phyloP scores from a whole-genome alignment of 2,888 invertebrate genomes.

The Tetropium fuscum region DNA sequence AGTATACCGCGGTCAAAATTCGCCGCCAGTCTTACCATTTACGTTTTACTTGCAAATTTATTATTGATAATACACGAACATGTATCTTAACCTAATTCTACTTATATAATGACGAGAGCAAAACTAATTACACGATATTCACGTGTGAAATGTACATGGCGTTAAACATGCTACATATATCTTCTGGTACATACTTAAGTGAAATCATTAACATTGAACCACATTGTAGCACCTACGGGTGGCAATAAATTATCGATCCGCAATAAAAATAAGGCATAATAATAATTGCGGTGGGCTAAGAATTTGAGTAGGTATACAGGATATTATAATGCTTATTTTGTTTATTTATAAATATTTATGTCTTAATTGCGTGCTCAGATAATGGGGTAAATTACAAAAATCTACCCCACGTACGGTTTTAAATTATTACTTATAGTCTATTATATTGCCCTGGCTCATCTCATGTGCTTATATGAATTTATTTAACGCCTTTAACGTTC shows the following conservation, averaged over 20 bases:
- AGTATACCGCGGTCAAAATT: conserved; percentile 21
- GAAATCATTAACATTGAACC: conserved; percentile 30
- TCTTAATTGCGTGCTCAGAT: conserved; percentile 15
- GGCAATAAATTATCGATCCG: conserved; percentile 32
- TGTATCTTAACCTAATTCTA: conserved; percentile 38
- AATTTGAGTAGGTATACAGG: conserved; percentile 33
- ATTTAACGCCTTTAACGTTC: too few species aligned
- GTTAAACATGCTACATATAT: conserved; percentile 7
- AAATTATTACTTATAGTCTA: too few species aligned
- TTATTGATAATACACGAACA: conserved; percentile 30
- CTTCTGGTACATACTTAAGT: conserved; percentile 9
- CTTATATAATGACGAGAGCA: conserved; percentile 35
- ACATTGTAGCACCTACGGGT: conserved; percentile 33
- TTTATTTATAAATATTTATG: conserved; percentile 22
- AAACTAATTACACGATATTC: conserved; percentile 38
- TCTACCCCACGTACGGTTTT: conserved; percentile 1
- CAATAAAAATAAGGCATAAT: conserved; percentile 32
- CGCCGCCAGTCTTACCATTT: conserved; percentile 34
- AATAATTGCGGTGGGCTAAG: conserved; percentile 32
- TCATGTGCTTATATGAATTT: too few species aligned
- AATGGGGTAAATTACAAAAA: conserved; percentile 16
- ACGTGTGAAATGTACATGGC: conserved; percentile 26
- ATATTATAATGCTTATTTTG: conserved; percentile 20
- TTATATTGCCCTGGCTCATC: too few species aligned
- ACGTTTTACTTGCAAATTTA: conserved; percentile 21